Conservation (phyloP, 1,140 invertebrate species). For the Andricus grossulariae region DNA sequence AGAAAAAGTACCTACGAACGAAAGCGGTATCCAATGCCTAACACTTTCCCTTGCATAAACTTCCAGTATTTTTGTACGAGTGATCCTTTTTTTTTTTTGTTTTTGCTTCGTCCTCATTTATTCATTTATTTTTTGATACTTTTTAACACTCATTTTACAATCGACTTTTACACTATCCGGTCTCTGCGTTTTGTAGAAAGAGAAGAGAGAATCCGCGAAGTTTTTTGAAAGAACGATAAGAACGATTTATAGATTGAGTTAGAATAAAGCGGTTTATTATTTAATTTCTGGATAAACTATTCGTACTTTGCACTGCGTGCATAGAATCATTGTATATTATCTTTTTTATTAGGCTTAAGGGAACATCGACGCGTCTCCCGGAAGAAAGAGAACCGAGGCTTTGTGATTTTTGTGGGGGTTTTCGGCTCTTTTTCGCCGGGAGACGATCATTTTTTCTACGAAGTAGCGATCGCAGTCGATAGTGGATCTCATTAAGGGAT, state of each 20-base stretch:
- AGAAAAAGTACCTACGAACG: slow-evolving; percentile 47
- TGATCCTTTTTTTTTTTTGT: slow-evolving; percentile 20
- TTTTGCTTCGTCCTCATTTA: neutral
- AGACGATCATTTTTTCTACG: slow-evolving; percentile 57
- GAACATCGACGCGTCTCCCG: slow-evolving; percentile 3
- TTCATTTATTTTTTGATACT: slow-evolving; percentile 37
- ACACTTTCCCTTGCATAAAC: slow-evolving; percentile 60
- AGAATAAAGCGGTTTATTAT: neutral
- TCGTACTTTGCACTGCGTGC: slow-evolving; percentile 23
- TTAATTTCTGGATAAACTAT: slow-evolving; percentile 15
- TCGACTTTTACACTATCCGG: neutral
- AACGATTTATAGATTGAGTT: neutral
- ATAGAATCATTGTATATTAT: slow-evolving; percentile 17
- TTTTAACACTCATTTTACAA: neutral
- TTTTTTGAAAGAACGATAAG: neutral
- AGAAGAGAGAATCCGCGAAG: neutral
- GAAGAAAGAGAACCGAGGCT: neutral
- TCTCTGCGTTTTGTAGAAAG: neutral
- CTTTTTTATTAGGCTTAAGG: slow-evolving; percentile 14
- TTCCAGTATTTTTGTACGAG: slow-evolving; percentile 65
- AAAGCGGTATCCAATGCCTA: slow-evolving; percentile 43
- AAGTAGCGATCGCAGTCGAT: slow-evolving; percentile 45
- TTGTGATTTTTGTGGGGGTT: neutral
- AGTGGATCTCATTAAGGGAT: slow-evolving; percentile 4
- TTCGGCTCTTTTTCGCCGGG: neutral